A percentile compares a stretch with the other conserved stretches of the same genome.
Conservation (phyloP, 2,888 invertebrate species). For the Aethes cnicana region DNA sequence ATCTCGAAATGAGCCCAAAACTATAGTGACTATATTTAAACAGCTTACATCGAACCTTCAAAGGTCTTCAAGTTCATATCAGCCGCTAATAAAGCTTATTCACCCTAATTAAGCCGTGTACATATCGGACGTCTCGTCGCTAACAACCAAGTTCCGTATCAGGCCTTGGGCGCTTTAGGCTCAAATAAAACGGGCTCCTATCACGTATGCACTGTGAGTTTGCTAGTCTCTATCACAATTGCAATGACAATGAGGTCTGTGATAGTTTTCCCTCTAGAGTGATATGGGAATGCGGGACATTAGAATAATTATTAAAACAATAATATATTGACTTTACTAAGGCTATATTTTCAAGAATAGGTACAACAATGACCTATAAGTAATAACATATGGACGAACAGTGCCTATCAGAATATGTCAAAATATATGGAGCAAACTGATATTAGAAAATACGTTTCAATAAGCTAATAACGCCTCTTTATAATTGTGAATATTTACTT, state of each 20-base stretch:
- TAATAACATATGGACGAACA: too few species aligned
- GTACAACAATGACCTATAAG: too few species aligned
- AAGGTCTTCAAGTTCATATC: slow-evolving; percentile 55
- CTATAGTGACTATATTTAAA: slow-evolving; percentile 51
- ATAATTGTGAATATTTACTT: too few species aligned
- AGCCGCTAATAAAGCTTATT: slow-evolving; percentile 57
- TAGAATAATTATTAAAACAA: too few species aligned
- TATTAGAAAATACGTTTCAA: too few species aligned
- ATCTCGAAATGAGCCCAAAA: slow-evolving; percentile 49
- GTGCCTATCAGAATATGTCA: too few species aligned
- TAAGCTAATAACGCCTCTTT: too few species aligned
- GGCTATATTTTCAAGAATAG: too few species aligned
- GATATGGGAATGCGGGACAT: too few species aligned
- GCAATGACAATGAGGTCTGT: background rate
- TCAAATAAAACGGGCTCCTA: slow-evolving; percentile 33
- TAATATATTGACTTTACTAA: too few species aligned
- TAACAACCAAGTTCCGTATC: slow-evolving; percentile 55
- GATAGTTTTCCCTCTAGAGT: background rate
- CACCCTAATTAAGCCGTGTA: slow-evolving; percentile 53
- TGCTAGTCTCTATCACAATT: slow-evolving; percentile 4
- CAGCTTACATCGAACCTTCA: slow-evolving; percentile 54
- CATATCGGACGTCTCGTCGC: slow-evolving; percentile 37
- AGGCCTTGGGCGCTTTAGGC: slow-evolving; percentile 46
- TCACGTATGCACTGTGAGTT: slow-evolving; percentile 32
- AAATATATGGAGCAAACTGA: too few species aligned